Base-by-base conservation (phyloP, 1,140 invertebrate genomes). In the Lucilia cuprina region DNA sequence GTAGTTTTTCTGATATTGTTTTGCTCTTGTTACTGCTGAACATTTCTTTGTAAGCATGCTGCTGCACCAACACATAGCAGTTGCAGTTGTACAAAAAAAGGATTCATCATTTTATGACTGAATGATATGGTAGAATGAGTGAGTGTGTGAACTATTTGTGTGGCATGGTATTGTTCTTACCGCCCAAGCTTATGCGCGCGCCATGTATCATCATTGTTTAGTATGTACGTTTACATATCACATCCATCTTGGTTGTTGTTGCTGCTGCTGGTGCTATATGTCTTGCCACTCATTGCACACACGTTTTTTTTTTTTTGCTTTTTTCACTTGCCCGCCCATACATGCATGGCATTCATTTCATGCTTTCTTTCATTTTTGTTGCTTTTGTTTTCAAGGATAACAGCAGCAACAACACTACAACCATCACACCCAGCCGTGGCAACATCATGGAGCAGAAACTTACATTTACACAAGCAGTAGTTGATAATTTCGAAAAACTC, bases 121-220 rank as follows among this genome's bases (percentile, higher is more conserved):
- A 21, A n/a, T 60, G 55, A 3, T 30, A 30, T 30, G 25, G 60
- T 65, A 19, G 60, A 8, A 14, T 82, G 4, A 19, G 77, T 25
- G 19, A 49, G 77, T 50, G 9, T 49, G 41, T 50, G 1, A 9
- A 17, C 7, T 60, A 4, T 82, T 19, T 82, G 41, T 50, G 41
- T 41, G 5, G 41, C 10, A 10, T 49, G 25, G 50, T 30, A 30
- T 60, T 75, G 85, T 83, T 84, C 84, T 30, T 21, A 70, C 84
- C 84, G 83, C 87, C 87, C 88, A 86, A 49, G 47, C 50, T 80
- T 80, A 80, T 80, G 49, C 83, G 88, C 87, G 88, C 87, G 87
- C 87, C 87, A 89, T 89, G 88, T 88, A 89, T 89, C 88, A 89
- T 88, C 88, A 87, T 87, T 87, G n/a, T 25, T 70, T 21, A 19